Evolutionary conservation across 2,888 invertebrate species (phyloP).

Genomic region (Drosophila peninsularis): DNA sequence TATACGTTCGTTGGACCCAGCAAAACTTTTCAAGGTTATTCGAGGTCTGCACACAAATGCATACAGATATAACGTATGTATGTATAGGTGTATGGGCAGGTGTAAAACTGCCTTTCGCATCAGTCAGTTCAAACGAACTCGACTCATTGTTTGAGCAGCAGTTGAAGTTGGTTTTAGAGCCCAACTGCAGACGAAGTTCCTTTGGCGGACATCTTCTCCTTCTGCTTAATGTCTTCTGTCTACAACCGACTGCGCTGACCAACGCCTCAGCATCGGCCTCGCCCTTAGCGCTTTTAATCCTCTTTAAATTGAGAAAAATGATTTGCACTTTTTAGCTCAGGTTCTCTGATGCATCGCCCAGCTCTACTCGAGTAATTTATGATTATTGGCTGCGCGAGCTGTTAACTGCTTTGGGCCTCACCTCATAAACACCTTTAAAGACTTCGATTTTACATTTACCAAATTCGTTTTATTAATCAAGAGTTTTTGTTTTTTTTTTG

Average conservation of each 20-base stretch:
- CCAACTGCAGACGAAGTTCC: constrained; percentile 55
- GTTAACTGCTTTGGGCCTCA: neutral
- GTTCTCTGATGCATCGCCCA: constrained; percentile 21
- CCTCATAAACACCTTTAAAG: neutral
- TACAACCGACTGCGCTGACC: constrained; percentile 11
- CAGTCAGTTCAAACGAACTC: constrained; percentile 42
- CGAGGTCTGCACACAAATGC: constrained; percentile 22
- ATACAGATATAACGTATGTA: neutral
- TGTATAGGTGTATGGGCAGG: constrained; percentile 12
- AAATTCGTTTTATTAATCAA: constrained; percentile 71
- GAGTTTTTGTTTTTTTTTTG: constrained; percentile 49
- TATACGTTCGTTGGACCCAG: constrained; percentile 73
- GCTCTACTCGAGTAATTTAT: constrained; percentile 47
- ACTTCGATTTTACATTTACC: constrained; percentile 44
- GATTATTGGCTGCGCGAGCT: constrained; percentile 45
- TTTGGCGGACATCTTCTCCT: neutral
- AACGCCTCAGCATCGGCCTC: neutral
- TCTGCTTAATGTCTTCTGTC: constrained; percentile 25
- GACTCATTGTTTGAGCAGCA: constrained; percentile 5
- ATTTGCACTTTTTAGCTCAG: constrained; percentile 65
- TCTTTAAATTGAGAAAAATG: constrained; percentile 77
- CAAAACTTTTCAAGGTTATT: constrained; percentile 71
- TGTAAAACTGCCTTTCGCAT: constrained; percentile 41
- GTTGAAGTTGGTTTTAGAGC: constrained; percentile 32
- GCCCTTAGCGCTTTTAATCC: constrained; percentile 47